A percentile compares a stretch with the other conserved stretches of the same genome.
Conservation (phyloP, 2,888 invertebrate genomes). For the Leptarthrus brevirostris region DNA sequence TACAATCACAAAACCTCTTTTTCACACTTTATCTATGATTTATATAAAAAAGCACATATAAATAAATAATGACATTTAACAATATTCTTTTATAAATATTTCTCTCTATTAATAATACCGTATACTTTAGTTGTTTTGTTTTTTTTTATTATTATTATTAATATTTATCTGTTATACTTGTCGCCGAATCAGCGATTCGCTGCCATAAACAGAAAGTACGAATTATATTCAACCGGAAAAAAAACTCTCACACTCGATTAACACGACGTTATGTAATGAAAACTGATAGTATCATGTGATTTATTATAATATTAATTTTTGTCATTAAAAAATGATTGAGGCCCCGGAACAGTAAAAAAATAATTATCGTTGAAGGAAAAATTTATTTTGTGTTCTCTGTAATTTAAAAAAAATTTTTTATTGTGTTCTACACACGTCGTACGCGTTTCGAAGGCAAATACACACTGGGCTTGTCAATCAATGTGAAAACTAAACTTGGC, state of each 20-base stretch:
- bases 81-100: constrained; percentile 28
- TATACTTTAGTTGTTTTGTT: constrained; percentile 45
- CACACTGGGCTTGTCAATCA: constrained; percentile 68
- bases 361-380: constrained; percentile 46
- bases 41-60: constrained; percentile 55
- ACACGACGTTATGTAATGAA: constrained; percentile 48
- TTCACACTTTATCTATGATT: constrained; percentile 30
- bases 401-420: constrained; percentile 49
- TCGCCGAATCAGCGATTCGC: not conserved
- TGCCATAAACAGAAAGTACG: not conserved
- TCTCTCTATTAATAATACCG: constrained; percentile 52
- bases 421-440: constrained; percentile 64
- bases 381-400: constrained; percentile 48
- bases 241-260: constrained; percentile 40
- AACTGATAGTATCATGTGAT: constrained; percentile 47
- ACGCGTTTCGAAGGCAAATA: constrained; percentile 69
- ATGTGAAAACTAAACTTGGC: constrained; percentile 63
- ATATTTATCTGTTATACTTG: not conserved
- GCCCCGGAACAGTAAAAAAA: constrained; percentile 22
- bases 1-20: constrained; percentile 46
- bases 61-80: constrained; percentile 47
- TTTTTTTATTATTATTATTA: constrained; percentile 29
- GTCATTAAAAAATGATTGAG: not conserved
- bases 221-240: constrained; percentile 5
- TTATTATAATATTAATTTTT: not conserved